A percentile compares a stretch with the other conserved stretches of the same genome.
Conservation (phyloP, 2,888 invertebrate genomes). For the Holacanthella duospinosa region DNA sequence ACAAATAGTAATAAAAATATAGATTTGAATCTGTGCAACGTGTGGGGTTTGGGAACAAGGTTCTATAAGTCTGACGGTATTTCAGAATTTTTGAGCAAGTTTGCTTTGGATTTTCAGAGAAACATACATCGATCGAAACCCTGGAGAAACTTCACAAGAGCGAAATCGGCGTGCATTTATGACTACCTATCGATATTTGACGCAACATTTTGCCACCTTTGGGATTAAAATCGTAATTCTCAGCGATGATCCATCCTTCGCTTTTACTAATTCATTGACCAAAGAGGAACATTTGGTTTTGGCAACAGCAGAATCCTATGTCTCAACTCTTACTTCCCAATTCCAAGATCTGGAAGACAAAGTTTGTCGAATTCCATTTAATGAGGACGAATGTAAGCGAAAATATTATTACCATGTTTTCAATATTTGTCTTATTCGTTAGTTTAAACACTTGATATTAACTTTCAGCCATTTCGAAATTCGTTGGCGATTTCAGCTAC, state of each 20-base stretch:
- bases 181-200: constrained; percentile 23
- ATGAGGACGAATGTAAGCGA: constrained; percentile 33
- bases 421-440: neutral
- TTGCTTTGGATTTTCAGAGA: constrained; percentile 51
- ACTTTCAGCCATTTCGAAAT: constrained; percentile 23
- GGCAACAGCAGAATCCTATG: constrained; percentile 28
- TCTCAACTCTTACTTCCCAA: constrained; percentile 22
- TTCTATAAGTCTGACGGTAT: neutral
- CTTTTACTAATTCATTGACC: constrained; percentile 7
- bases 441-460: no score
- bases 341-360: constrained; percentile 34
- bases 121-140: constrained; percentile 70
- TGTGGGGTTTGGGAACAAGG: no score
- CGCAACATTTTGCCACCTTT: constrained; percentile 20
- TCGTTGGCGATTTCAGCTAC: constrained; percentile 23
- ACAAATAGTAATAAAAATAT: neutral
- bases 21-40: no score
- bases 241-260: constrained; percentile 34
- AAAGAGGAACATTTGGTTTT: constrained; percentile 6
- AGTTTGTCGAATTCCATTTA: constrained; percentile 33
- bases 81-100: neutral
- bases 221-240: constrained; percentile 27
- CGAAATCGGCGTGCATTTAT: constrained; percentile 79
- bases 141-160: constrained; percentile 76
- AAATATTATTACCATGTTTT: neutral